Evolutionary conservation across 2,888 invertebrate species (phyloP), one percentile per base, ranked within the genome.

Genomic region (Lithophane leautieri): DNA sequence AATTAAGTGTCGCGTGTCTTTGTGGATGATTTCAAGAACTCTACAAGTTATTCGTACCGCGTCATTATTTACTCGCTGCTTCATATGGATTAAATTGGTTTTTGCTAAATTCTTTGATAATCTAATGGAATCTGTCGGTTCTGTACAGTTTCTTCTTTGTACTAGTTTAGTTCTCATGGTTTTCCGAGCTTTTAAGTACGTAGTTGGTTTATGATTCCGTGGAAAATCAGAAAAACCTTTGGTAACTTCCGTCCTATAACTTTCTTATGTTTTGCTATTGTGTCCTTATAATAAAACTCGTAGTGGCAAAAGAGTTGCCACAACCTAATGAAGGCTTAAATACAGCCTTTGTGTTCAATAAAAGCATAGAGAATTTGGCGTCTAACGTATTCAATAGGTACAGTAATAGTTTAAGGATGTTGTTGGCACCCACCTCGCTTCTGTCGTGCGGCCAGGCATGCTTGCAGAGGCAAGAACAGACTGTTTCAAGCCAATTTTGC

Each of bases 1-100:
- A 75, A 82, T 83, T 74, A 88, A 85, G 83, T 86, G 85, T 86
- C 76, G 88, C 84, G 80, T 83, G 81, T 78, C 79, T 86, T 76
- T 78, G 73, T 60, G 70, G 72, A 81, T 78, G 83, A 81, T 85
- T 88, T 85, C 88, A 50, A 86, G 87, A 88, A 87, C 60, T 71
- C 61, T 56, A 82, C 63, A 71, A 72, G 78, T 58, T 76, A 83
- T 81, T 80, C 62, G 85, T 73, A 73, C 71, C 52, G 75, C 69
- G 70, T 44, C 73, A 60, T 68, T 76, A 71, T 56, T 52, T 62
- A 62, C 79, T 61, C 56, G 47, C 50, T 54, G 40, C 67, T 71
- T 71, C 65, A 78, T 76, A 80, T 65, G 85, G 70, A 82, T 70
- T 77, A 83, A 85, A 85, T 85, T 60, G 76, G 81, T 78, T 73